Percentiles rank a stretch among this genome's conserved stretches.
Conservation (phyloP, 2,888 invertebrate genomes). For the Lissonota sp. region DNA sequence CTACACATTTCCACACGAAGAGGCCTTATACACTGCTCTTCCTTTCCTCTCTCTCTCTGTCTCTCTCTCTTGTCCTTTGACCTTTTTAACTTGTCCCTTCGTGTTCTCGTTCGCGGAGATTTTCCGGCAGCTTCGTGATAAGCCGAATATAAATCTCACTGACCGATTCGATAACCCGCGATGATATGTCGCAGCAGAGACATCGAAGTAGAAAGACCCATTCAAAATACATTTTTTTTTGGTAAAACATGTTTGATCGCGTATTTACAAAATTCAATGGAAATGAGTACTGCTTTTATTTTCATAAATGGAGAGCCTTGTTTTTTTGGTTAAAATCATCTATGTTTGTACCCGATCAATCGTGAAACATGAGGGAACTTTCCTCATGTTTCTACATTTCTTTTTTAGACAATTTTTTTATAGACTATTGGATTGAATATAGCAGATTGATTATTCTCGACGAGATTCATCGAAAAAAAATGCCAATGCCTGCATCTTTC, state of each 20-base stretch:
- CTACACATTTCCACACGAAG: slow-evolving; percentile 19
- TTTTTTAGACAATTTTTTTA: no score
- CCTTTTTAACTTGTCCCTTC: slow-evolving; percentile 16
- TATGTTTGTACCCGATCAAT: slow-evolving; percentile 18
- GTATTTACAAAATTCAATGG: no score
- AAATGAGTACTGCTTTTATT: no score
- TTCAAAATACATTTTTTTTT: slow-evolving; percentile 37
- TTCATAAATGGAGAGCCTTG: background rate
- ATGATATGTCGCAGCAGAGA: slow-evolving; percentile 70
- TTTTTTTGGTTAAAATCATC: slow-evolving; percentile 11
- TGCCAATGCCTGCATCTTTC: no score
- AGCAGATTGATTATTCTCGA: no score
- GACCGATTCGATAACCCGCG: slow-evolving; percentile 79
- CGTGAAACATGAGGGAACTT: no score
- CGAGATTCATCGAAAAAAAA: no score
- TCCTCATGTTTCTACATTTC: no score
- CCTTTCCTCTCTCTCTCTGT: background rate
- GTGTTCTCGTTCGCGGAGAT: slow-evolving; percentile 47
- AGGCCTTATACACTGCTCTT: background rate
- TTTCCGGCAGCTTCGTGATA: slow-evolving; percentile 74
- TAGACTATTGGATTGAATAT: no score
- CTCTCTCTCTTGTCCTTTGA: background rate
- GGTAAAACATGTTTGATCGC: no score
- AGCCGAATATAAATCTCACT: slow-evolving; percentile 79
- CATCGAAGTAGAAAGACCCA: slow-evolving; percentile 36